Evolutionary conservation across 2,113 vertebrate genomes (phyloP).

Genomic region (Aphelocoma coerulescens): DNA sequence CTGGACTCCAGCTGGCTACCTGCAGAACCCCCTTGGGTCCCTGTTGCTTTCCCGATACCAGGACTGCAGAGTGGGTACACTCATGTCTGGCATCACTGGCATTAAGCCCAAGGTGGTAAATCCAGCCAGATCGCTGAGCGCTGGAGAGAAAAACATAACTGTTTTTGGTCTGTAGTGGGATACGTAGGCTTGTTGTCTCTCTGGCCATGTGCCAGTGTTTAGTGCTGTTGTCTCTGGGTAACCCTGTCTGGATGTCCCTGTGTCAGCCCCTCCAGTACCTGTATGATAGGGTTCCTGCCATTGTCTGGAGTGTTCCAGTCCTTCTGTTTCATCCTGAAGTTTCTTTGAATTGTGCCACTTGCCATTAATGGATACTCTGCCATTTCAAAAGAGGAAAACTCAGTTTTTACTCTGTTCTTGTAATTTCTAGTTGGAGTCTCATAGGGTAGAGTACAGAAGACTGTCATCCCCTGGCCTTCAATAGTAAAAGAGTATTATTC

Average conservation of each 20-base stretch:
- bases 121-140: accelerated
- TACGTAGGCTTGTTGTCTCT: background rate
- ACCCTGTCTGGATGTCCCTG: background rate
- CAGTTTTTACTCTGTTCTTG: background rate
- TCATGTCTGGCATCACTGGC: accelerated
- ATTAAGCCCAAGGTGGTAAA: background rate
- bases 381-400: background rate
- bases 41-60: background rate
- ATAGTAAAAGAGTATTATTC: background rate
- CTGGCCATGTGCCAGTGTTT: background rate
- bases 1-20: background rate
- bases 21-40: background rate
- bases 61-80: background rate
- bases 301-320: background rate
- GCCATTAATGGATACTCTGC: background rate
- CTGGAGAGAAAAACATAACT: background rate
- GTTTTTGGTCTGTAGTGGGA: background rate
- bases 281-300: background rate
- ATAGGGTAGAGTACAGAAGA: background rate
- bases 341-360: background rate
- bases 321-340: background rate
- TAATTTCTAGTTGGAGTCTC: background rate
- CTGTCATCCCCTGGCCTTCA: background rate
- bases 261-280: background rate
- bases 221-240: background rate